Base-by-base conservation (phyloP, 92 coral and sea anemone species). In the Bergia sp. region DNA sequence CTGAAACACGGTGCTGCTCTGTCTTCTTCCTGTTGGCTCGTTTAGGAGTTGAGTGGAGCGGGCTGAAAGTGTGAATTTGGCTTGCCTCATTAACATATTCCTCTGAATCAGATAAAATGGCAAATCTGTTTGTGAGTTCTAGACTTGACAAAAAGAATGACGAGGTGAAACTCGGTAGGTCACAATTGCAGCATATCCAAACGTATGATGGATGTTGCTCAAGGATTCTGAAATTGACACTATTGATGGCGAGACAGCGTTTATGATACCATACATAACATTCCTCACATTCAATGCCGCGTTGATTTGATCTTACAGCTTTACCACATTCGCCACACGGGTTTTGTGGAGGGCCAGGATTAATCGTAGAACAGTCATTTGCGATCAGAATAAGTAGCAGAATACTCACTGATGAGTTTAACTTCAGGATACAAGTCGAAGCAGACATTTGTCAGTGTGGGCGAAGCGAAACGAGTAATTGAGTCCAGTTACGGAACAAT, bases 381-480 rank as follows among this genome's bases (percentile, higher is more conserved):
- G 74, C 74, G 38, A 69, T 69, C 74, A 69, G 39, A 21, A 69
- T 69, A 69, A 69, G 74, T 69, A 69, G 38, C 74, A 69, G 74
- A 69, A 69, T 21, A 69, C 38, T 77, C 82, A 79, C 65, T 49
- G 65, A 16, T 79, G 82, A 79, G 65, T 79, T 79, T 79, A 49
- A 79, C 82, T 79, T 79, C 82, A n/a, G 82, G 18, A 6, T 7
- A 79, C 82, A 79, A 16, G 82, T 79, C 67, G 58, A 79, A 79
- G 20, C 82, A 79, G 67, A 79, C 41, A 79, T 79, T 79, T 79
- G 82, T 21, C 82, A 41, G 65, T 79, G 82, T 18, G 39, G 38
- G 37, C 82, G 65, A 21, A 79, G 82, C 38, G 82, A 79, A 50
- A 79, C 65, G 65, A 79, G 82, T 21, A 79, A 49, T 49, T 45